These are phyloP conservation scores for Tokudaia muenninki DNA, from an alignment of 2,797 vertebrate genomes.

Conservation along the genomic window DNA sequence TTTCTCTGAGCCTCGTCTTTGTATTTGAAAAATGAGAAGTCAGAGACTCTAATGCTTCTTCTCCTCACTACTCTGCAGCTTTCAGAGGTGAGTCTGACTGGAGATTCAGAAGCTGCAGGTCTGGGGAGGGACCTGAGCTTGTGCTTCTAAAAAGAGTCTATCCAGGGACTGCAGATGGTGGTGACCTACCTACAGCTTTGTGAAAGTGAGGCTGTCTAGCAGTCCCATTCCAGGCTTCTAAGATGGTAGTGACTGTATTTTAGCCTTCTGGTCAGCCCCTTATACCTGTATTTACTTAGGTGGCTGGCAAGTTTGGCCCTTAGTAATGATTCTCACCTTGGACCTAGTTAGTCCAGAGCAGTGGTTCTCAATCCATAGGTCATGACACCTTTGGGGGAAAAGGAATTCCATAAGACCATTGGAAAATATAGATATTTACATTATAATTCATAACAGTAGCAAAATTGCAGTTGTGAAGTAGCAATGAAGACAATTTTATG, in stretches of 20 bases:
- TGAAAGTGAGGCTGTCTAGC: background rate
- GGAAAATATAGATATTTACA: background rate
- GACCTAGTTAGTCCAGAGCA: background rate
- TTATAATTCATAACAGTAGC: background rate
- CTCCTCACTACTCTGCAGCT: background rate
- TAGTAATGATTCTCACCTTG: background rate
- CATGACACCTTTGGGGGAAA: background rate
- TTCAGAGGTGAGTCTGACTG: background rate
- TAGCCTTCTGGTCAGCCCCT: background rate
- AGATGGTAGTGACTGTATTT: background rate
- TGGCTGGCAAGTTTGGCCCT: background rate
- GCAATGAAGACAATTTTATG: background rate
- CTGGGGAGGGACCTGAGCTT: background rate
- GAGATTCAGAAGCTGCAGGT: background rate
- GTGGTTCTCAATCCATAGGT: background rate
- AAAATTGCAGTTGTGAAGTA: background rate
- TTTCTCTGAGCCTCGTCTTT: constrained; percentile 12
- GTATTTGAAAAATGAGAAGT: background rate
- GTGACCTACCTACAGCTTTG: background rate
- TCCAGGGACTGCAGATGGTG: background rate
- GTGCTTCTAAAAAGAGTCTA: background rate
- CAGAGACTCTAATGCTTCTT: background rate
- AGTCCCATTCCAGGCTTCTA: background rate
- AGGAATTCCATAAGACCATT: background rate
- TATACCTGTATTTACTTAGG: background rate